Conservation (phyloP, 2,888 invertebrate species). For the Operophtera brumata region DNA sequence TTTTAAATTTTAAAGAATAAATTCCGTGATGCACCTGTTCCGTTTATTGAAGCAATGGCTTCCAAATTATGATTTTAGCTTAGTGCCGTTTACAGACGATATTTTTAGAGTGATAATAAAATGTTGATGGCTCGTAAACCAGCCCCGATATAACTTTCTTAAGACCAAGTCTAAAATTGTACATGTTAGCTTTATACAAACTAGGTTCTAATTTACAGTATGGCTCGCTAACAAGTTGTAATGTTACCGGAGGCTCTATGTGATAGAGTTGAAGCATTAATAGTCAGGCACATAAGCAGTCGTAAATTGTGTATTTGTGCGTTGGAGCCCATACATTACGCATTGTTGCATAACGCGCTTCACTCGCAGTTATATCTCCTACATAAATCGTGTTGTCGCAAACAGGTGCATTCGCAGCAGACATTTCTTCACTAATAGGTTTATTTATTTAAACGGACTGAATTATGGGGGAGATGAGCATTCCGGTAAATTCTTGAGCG, state of each 20-base stretch:
- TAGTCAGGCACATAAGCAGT: constrained; percentile 30
- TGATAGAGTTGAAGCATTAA: constrained; percentile 23
- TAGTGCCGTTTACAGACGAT: too few relatives aligned
- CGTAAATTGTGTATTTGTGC: constrained; percentile 36
- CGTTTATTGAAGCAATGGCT: too few relatives aligned
- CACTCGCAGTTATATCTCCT: constrained; percentile 39
- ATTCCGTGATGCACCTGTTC: too few relatives aligned
- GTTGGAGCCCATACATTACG: constrained; percentile 44
- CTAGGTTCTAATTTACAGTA: constrained; percentile 8
- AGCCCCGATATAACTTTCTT: background rate
- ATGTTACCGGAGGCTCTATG: constrained; percentile 17
- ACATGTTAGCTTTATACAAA: constrained; percentile 2
- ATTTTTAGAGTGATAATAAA: too few relatives aligned
- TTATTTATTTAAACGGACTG: constrained; percentile 47
- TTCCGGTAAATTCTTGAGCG: constrained; percentile 47
- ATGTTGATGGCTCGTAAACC: background rate
- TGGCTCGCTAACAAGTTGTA: constrained; percentile 17
- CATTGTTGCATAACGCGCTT: constrained; percentile 47
- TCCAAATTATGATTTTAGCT: too few relatives aligned
- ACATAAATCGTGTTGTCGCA: constrained; percentile 48
- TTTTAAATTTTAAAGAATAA: too few relatives aligned
- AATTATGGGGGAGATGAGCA: constrained; percentile 38
- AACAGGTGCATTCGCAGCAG: constrained; percentile 37
- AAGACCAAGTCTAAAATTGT: background rate
- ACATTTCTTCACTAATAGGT: constrained; percentile 34